These are phyloP conservation scores for Acropora yongei DNA, from an alignment of 64 coral and sea anemone genomes.

Conservation along the genomic window DNA sequence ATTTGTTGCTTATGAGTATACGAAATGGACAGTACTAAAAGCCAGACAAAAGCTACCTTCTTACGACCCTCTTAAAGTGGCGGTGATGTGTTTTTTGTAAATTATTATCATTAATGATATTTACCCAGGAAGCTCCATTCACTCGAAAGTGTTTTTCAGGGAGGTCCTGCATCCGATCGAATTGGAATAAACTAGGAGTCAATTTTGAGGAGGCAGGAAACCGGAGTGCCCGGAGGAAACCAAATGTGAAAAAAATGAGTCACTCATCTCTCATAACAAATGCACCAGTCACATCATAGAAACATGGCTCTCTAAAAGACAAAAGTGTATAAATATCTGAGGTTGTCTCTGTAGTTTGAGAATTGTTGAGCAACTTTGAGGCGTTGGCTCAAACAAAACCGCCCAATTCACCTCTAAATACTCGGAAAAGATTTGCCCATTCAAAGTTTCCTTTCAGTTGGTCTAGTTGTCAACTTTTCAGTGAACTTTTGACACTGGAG, in stretches of 20 bases:
- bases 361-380: neutral
- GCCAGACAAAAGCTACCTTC: no score
- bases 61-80: no score
- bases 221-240: no score
- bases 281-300: neutral
- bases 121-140: no score
- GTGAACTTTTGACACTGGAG: neutral
- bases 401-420: neutral
- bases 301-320: neutral
- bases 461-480: neutral
- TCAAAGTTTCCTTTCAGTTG: neutral
- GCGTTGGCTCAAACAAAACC: neutral
- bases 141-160: no score
- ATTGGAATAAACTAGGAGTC: no score
- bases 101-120: no score
- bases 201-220: no score
- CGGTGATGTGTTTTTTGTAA: no score
- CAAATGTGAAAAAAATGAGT: no score
- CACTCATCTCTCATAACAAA: neutral
- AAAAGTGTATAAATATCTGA: neutral
- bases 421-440: neutral
- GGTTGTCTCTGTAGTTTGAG: neutral
- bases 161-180: no score
- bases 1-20: neutral
- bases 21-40: neutral